A percentile compares a stretch with the other conserved stretches of the same genome.
Conservation (phyloP, 2,888 invertebrate genomes). For the Cataglyphis livida region DNA sequence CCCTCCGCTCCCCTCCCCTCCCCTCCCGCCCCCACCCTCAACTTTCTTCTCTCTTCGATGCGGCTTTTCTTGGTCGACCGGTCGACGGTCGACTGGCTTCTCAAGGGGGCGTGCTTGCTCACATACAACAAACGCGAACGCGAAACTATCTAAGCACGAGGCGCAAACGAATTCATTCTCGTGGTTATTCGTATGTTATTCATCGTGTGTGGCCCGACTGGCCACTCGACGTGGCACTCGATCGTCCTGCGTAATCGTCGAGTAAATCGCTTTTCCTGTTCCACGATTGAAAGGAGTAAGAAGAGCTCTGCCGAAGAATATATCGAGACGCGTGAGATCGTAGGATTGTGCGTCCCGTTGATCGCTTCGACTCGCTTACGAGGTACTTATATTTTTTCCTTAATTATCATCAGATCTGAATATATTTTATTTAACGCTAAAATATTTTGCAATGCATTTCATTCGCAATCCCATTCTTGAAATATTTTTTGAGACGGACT, state of each 20-base stretch:
- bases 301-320: background rate
- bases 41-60: slow-evolving; percentile 56
- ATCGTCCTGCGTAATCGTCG: slow-evolving; percentile 2
- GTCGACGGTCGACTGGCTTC: slow-evolving; percentile 74
- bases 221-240: slow-evolving; percentile 34
- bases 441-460: background rate
- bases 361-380: background rate
- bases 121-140: slow-evolving; percentile 77
- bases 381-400: slow-evolving; percentile 16
- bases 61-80: slow-evolving; percentile 58
- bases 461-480: background rate
- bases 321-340: slow-evolving; percentile 16
- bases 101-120: slow-evolving; percentile 75
- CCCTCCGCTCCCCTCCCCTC: slow-evolving; percentile 19
- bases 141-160: slow-evolving; percentile 77
- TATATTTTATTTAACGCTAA: no score
- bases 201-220: slow-evolving; percentile 70
- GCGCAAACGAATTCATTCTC: slow-evolving; percentile 71
- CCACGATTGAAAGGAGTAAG: slow-evolving; percentile 17
- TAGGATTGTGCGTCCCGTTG: slow-evolving; percentile 16
- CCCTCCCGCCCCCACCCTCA: slow-evolving; percentile 31
- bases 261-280: background rate
- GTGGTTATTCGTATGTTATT: slow-evolving; percentile 62
- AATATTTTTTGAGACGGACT: background rate
- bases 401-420: background rate